phyloP scores from a whole-genome alignment of 2,888 invertebrate genomes.

The Incurvaria masculella region DNA sequence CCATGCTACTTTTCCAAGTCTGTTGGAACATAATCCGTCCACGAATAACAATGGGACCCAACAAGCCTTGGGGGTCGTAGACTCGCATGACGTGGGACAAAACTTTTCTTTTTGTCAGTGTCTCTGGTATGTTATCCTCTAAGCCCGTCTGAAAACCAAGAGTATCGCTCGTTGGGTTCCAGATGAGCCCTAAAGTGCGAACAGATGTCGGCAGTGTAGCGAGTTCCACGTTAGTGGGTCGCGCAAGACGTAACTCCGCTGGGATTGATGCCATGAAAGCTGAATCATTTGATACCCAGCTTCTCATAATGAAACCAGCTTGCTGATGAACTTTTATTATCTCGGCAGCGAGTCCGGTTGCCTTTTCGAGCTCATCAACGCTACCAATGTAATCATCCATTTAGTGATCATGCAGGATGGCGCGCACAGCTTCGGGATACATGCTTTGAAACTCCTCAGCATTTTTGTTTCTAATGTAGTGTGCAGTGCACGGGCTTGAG shows the following conservation, averaged over 20 bases:
- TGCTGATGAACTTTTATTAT: background rate
- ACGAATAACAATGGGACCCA: background rate
- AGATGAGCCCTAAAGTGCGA: background rate
- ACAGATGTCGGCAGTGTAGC: background rate
- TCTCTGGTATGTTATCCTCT: background rate
- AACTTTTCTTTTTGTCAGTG: background rate
- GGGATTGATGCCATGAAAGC: background rate
- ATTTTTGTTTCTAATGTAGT: slow-evolving; percentile 12
- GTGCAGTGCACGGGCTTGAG: slow-evolving; percentile 12
- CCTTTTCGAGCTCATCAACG: slow-evolving; percentile 8
- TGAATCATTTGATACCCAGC: background rate
- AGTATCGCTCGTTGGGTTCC: background rate
- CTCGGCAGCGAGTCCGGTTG: slow-evolving; percentile 1
- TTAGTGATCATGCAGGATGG: slow-evolving; percentile 9
- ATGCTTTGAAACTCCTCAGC: slow-evolving; percentile 6
- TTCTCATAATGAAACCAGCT: background rate
- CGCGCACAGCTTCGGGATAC: slow-evolving; percentile 6
- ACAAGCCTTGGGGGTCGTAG: background rate
- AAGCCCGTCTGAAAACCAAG: background rate
- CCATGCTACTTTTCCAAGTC: background rate
- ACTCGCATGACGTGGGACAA: background rate
- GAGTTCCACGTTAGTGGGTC: background rate
- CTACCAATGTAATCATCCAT: slow-evolving; percentile 12
- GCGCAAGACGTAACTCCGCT: background rate
- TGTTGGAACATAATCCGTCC: background rate